phyloP scores from a whole-genome alignment of 2,888 invertebrate genomes.

The Leptinotarsa juncta region DNA sequence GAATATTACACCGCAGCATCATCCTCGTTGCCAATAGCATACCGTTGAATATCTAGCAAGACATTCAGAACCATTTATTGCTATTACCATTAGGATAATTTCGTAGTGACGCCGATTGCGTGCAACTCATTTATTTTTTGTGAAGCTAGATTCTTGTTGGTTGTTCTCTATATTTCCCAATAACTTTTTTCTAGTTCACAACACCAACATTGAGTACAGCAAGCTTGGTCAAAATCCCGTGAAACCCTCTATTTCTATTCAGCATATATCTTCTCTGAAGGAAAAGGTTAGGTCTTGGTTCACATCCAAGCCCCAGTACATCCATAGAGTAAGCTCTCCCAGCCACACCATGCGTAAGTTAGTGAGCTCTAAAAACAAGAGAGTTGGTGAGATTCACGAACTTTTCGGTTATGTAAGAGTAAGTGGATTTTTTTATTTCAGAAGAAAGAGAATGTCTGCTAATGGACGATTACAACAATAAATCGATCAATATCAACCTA shows the following conservation, averaged over 20 bases:
- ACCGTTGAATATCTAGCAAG: too few species aligned
- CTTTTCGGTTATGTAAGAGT: neutral
- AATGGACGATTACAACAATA: slow-evolving; percentile 68
- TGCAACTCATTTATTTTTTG: too few species aligned
- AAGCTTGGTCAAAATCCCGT: slow-evolving; percentile 53
- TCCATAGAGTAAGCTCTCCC: slow-evolving; percentile 50
- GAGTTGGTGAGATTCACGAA: slow-evolving; percentile 31
- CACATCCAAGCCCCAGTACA: slow-evolving; percentile 52
- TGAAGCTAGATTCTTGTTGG: too few species aligned
- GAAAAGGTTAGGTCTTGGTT: slow-evolving; percentile 51
- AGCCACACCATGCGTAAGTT: slow-evolving; percentile 44
- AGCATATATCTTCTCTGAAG: slow-evolving; percentile 36
- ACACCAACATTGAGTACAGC: slow-evolving; percentile 58
- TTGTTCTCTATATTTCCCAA: too few species aligned
- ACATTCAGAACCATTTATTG: too few species aligned
- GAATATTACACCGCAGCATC: too few species aligned
- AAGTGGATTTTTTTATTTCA: slow-evolving; percentile 40
- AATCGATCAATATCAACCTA: slow-evolving; percentile 57
- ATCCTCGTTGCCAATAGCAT: too few species aligned
- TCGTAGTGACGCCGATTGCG: too few species aligned
- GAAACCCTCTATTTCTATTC: slow-evolving; percentile 31
- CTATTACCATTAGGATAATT: too few species aligned
- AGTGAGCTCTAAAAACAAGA: slow-evolving; percentile 33
- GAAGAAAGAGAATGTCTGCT: slow-evolving; percentile 72
- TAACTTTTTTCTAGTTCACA: slow-evolving; percentile 43